Evolutionary conservation across 2,113 vertebrate species (phyloP), one percentile per base, ranked within the genome.

Genomic region (Gambusia holbrooki): DNA sequence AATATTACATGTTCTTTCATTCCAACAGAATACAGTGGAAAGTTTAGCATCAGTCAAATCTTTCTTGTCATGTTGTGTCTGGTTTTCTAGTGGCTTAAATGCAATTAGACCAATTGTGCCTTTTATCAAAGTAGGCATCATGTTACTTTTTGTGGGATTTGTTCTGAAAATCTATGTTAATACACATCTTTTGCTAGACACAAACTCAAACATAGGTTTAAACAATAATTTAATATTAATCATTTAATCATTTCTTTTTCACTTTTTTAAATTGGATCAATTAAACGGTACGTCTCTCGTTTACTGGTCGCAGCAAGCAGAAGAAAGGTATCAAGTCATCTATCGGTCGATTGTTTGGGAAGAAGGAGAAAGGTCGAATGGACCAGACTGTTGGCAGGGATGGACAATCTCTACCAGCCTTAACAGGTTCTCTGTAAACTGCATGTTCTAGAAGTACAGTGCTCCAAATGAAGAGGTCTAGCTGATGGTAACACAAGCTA

Each of bases 251-350:
- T 51, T 51, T 25, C 17, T 10, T 29, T 15, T 11, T 65, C 13
- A 35, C 5, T 19, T 33, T 35, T 33, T n/a, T 4, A 3, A 65
- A 65, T 33, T 25, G 32, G 22, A 22, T 65, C 9, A 33, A 19
- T 48, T 17, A 5, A 42, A 70, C 64, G 54, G 51, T 25, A 8
- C 42, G n/a, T 60, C 17, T 13, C 0, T 25, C 11, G 63, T 63
- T 40, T 4, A 19, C n/a, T 69, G 11, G 9, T 95, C 93, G 74
- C 92, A 98, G 97, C 17, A 95, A 96, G 92, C 97, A 95, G 94
- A 98, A 96, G 92, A 98, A 97, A 92, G 97, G 97, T 76, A 98
- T 99, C 91, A 99, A 97, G 90, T 98, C 97, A 1, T 98, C 97
- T 83, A 97, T 99, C 1, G 96, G 97, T 35, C 96, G 97, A 51